Base-by-base conservation (phyloP, 1,140 invertebrate species). In the Polypedilum vanderplanki region DNA sequence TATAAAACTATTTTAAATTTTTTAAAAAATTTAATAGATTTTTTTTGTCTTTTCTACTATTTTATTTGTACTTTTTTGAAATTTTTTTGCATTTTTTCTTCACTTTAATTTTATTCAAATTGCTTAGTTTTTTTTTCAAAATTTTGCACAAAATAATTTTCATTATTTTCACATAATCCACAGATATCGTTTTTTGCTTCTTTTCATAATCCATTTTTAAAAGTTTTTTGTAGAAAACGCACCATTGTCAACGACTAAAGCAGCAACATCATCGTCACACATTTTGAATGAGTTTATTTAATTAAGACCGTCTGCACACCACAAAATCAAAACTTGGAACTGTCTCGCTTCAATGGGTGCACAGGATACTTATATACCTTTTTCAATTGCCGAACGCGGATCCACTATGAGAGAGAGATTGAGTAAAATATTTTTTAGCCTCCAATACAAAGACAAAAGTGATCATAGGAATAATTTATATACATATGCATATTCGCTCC, bases 241-340 rank as follows among this genome's bases (percentile, higher is more conserved):
- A 70, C 93, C 93, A 89, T 94, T 94, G 86, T 94, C 92, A 65
- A 83, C 91, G 86, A 93, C 91, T 80, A 93, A 84, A 79, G 92
- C 90, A 79, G 90, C 88, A 86, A 93, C 89, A 85, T 92, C 90
- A 82, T 92, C 90, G 88, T 91, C 90, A 87, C 90, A 91, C 91
- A 92, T 93, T 82, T 85, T 89, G 83, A 78, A 78, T 81, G 78
- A 9, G 9, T 70, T 18, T 33, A 33, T 70, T 70, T 9, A 70
- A 18, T 41, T 40, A 73, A 67, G 15, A 22, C n/a, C 75, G 75
- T 75, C 75, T 41, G 75, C 33, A 22, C 75, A 75, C 75, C 22
- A 75, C 75, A 75, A 75, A 41, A 24, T 70, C 20, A 64, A 75
- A 75, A 75, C 64, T 75, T 75, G 65, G 64, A 75, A 75, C 64